phyloP scores from a whole-genome alignment of 2,113 vertebrate genomes.

The Myotis brandtii region DNA sequence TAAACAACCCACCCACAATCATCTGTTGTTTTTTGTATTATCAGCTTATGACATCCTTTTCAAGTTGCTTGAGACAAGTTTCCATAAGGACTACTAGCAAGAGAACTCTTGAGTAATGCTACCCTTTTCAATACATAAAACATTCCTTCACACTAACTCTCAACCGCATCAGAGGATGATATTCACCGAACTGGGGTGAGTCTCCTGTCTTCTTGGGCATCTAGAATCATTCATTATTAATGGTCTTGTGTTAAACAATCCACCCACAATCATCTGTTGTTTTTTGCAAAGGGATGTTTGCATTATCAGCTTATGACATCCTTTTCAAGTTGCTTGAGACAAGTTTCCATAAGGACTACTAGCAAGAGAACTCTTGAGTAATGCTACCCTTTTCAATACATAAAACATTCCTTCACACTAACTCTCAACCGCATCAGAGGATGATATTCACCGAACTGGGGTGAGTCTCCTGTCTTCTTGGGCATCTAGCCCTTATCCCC shows the following conservation, averaged over 20 bases:
- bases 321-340: neutral
- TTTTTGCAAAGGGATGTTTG: neutral
- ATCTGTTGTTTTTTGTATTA: neutral
- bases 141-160: neutral
- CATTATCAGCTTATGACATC: neutral
- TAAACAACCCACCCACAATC: neutral
- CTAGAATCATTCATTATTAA: neutral
- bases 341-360: neutral
- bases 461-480: neutral
- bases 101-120: neutral
- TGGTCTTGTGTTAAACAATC: neutral
- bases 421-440: neutral
- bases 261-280: neutral
- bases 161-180: neutral
- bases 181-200: neutral
- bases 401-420: neutral
- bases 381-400: neutral
- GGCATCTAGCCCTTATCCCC: neutral
- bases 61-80: neutral
- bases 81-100: neutral
- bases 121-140: neutral
- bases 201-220: neutral
- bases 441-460: neutral
- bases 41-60: neutral
- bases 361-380: neutral